Conservation (phyloP, 1,140 invertebrate genomes). For the Apis dorsata region DNA sequence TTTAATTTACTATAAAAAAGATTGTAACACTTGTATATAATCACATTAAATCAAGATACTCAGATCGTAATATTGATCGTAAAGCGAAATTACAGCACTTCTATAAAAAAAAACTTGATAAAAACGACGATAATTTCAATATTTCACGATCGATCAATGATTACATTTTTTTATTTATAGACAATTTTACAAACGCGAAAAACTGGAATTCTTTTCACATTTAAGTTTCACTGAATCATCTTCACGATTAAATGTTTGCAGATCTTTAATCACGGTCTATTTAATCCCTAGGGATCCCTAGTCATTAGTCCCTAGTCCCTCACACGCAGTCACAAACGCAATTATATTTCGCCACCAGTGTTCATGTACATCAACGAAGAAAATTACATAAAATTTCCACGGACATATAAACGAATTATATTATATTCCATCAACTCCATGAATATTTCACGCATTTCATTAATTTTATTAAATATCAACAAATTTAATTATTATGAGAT, state of each 20-base stretch:
- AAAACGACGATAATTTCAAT: background rate
- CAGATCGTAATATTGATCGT: background rate
- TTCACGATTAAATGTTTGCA: background rate
- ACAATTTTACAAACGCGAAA: too few relatives aligned
- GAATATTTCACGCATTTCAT: constrained; percentile 27
- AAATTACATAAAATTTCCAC: constrained; percentile 19
- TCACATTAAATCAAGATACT: too few relatives aligned
- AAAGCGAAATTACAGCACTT: background rate
- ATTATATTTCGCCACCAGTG: background rate
- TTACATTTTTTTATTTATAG: background rate
- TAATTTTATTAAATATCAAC: constrained; percentile 7
- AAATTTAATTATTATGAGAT: background rate
- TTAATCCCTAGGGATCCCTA: background rate
- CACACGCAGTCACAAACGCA: background rate
- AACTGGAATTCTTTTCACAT: background rate
- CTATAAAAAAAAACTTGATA: background rate
- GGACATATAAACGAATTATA: background rate
- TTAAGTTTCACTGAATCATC: background rate
- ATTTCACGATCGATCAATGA: background rate
- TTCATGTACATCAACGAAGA: background rate
- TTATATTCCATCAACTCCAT: background rate
- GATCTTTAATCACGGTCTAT: background rate
- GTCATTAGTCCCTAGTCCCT: background rate
- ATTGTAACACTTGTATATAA: background rate
- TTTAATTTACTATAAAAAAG: too few relatives aligned